Base-by-base conservation (phyloP, 2,888 invertebrate genomes). In the Leptinotarsa rubiginosa region DNA sequence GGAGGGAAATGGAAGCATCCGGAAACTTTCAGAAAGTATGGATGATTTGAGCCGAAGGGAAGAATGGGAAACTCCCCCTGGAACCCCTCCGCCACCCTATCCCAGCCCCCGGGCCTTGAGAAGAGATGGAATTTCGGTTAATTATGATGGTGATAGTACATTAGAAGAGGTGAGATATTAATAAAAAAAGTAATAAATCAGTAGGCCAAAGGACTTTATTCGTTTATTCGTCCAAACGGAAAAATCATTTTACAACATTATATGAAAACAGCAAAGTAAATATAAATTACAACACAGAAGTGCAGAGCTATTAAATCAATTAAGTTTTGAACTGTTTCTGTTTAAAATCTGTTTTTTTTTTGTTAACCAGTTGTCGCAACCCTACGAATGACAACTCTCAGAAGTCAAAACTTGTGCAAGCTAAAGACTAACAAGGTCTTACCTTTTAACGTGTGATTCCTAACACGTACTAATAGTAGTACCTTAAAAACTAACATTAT, bases 11-110 rank as follows among this genome's bases (percentile, higher is more conserved):
- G 73, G 88, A 89, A 13, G 88, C 88, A 13, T 90, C 77, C 84
- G 91, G 77, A 90, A 90, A 76, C 89, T 90, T 12, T 91, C 92
- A 4, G 92, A 92, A 84, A 92, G 91, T 47, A 89, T 92, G 89
- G 90, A 88, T 72, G 91, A 92, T 83, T 86, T 92, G 77, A 89
- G 88, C 64, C 84, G 87, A 73, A 84, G 86, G 47, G 87, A 87
- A 52, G 85, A 87, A 15, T 89, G 89, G 76, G 84, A 87, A 50
- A 82, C 84, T 5, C 82, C 87, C 77, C 84, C 95, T 2, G 95
- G 96, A 70, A 96, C 96, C n/a, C 96, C 96, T 59, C 96, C 96
- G 20, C 96, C 96, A 22, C 96, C 96, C 1, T 96, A 96, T 87
- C 91, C 90, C 50, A 87, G 88, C 83, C 89, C 89, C 66, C 80